Conservation (phyloP, 2,888 invertebrate genomes). For the Athalia rosae region DNA sequence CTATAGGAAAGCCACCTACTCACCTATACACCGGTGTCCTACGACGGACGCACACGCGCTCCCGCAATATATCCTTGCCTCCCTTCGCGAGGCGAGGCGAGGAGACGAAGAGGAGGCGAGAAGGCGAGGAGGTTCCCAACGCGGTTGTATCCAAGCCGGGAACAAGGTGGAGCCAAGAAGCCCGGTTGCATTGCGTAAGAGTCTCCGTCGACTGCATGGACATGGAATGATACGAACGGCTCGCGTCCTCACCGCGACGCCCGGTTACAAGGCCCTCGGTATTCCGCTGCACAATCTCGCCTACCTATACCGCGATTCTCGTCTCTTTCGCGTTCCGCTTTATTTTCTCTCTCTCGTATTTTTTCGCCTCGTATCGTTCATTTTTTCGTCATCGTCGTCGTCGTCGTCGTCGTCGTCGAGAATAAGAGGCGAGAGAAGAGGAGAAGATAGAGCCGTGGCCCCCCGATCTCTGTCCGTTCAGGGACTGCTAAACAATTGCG, state of each 20-base stretch:
- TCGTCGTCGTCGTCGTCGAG: too few relatives aligned
- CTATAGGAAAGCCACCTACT: slow-evolving; percentile 35
- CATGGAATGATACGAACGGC: not conserved
- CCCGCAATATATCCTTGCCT: slow-evolving; percentile 4
- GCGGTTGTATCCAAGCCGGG: slow-evolving; percentile 29
- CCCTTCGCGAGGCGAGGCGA: not conserved
- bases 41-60: not conserved
- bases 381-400: too few relatives aligned
- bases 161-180: slow-evolving; percentile 41
- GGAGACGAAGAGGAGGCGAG: slow-evolving; percentile 13
- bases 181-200: slow-evolving; percentile 42
- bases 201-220: not conserved
- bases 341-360: too few relatives aligned
- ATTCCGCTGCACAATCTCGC: not conserved
- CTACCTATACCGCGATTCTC: not conserved
- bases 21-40: slow-evolving; percentile 8
- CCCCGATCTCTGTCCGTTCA: too few relatives aligned
- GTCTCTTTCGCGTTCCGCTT: too few relatives aligned
- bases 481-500: too few relatives aligned
- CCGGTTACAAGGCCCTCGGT: slow-evolving; percentile 7
- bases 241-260: slow-evolving; percentile 9
- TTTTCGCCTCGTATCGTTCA: too few relatives aligned
- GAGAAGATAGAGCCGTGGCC: too few relatives aligned
- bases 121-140: slow-evolving; percentile 14
- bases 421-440: too few relatives aligned